Evolutionary conservation across 2,113 vertebrate species (phyloP).

Genomic region (Psephotus haematonotus): DNA sequence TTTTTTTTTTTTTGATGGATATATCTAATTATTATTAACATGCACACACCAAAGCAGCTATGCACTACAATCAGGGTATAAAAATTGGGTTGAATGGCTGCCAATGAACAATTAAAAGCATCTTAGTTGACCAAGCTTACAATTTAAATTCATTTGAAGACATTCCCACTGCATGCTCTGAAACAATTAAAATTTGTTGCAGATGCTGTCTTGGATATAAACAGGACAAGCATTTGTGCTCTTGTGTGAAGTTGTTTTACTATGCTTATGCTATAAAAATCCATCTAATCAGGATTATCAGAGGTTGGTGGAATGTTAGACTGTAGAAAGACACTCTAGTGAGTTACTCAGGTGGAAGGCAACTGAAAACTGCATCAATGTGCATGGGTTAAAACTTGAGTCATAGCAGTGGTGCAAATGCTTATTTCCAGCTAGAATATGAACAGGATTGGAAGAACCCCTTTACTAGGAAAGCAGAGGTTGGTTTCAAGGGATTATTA

Average conservation of each 20-base stretch:
- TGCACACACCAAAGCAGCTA: not conserved
- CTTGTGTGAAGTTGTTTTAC: not conserved
- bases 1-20: not conserved
- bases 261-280: not conserved
- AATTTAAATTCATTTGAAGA: constrained; percentile 28
- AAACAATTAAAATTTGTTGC: not conserved
- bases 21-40: not conserved
- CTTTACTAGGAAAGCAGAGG: not conserved
- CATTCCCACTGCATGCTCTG: not conserved
- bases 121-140: constrained; percentile 10
- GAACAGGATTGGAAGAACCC: not conserved
- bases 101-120: constrained; percentile 40
- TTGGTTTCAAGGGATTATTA: not conserved
- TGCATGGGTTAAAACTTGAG: not conserved
- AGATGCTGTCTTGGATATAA: not conserved
- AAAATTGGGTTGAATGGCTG: not conserved
- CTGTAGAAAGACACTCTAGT: not conserved
- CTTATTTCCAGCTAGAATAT: not conserved
- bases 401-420: not conserved
- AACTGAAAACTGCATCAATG: not conserved
- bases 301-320: not conserved
- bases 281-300: not conserved
- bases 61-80: not conserved
- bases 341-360: not conserved
- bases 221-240: not conserved